Conservation (phyloP, 2,113 vertebrate genomes). For the Callaeas wilsoni region DNA sequence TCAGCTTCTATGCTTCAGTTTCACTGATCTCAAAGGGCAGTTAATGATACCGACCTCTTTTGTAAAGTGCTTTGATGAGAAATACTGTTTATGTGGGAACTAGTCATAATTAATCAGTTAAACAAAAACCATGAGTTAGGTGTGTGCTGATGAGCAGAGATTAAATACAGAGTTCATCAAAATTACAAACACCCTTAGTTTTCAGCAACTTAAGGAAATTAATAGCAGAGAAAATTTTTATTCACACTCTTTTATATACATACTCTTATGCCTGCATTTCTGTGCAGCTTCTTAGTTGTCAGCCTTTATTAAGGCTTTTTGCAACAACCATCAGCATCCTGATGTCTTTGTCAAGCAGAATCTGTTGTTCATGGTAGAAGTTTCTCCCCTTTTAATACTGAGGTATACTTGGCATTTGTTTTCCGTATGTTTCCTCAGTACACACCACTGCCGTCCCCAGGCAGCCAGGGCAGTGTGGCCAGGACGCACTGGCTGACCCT, state of each 20-base stretch:
- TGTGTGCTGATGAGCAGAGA: neutral
- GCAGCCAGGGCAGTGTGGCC: neutral
- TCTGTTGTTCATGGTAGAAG: neutral
- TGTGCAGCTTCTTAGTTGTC: neutral
- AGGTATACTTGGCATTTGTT: neutral
- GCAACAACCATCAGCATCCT: neutral
- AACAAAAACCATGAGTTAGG: neutral
- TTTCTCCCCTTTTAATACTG: neutral
- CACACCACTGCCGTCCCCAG: neutral
- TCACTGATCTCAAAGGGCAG: neutral
- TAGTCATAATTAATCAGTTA: neutral
- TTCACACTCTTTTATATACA: neutral
- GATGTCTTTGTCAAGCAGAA: neutral
- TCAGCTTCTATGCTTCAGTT: neutral
- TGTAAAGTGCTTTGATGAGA: neutral
- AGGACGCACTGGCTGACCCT: accelerated
- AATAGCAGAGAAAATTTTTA: neutral
- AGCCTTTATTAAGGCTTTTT: neutral
- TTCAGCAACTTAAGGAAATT: neutral
- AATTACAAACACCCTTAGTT: neutral
- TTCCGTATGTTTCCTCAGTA: neutral
- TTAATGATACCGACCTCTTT: neutral
- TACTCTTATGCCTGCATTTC: neutral
- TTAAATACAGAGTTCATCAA: neutral
- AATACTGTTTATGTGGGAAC: neutral